Base-by-base conservation (phyloP, 2,113 vertebrate genomes). In the Cromileptes altivelis region DNA sequence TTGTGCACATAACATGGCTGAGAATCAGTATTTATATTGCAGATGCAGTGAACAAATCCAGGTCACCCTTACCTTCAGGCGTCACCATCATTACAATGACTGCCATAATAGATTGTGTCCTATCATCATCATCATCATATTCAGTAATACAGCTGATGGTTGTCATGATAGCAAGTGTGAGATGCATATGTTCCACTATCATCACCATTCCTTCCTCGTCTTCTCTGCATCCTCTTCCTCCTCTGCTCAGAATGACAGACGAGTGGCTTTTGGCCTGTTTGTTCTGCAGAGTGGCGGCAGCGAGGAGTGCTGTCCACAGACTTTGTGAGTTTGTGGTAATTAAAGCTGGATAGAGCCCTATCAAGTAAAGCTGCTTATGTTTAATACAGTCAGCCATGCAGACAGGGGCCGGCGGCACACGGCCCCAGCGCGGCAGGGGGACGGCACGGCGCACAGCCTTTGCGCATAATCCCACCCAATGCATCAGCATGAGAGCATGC, bases 351-450 rank as follows among this genome's bases (percentile, higher is more conserved):
- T 93, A 82, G 91, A 93, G 85, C 87, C 89, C 92, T 93, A 94
- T 95, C 93, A 95, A 93, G 93, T 88, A 95, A 96, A 96, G 95
- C 95, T 86, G 94, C 95, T 96, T 95, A 96, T 90, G 90, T 91
- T 94, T 95, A 95, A 94, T 94, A 91, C 94, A 94, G 93, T 92
- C 94, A 95, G 89, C 90, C 92, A 91, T 92, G 92, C 90, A 88
- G 89, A 86, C 89, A 82, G 42, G 85, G 92, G 75, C 88, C 71
- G 42, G 82, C 75, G 60, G 85, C 82, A 62, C 70, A 72, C 14
- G 81, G 89, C 84, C 87, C 42, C 76, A 40, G 75, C 61, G 25
- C 75, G n/a, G 81, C 74, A 33, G 83, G 84, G 82, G 78, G 71
- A 81, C 76, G 18, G 64, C 82, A 79, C 68, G 47, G 79, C 80